Evolutionary conservation across 2,888 invertebrate genomes (phyloP), one percentile per base, ranked within the genome.

Genomic region (Liposcelis brunnea): DNA sequence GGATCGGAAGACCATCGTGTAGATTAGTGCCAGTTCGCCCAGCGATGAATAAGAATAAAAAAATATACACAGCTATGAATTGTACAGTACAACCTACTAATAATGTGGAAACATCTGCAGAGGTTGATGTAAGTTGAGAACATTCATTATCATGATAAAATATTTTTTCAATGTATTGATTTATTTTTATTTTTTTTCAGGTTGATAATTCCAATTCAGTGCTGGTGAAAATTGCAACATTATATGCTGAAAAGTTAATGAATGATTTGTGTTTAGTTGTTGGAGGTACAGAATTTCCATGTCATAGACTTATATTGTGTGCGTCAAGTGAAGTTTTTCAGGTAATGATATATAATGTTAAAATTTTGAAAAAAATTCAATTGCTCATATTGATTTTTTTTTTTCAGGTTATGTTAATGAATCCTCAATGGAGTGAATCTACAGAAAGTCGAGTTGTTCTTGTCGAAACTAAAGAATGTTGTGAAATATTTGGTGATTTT

Each of bases 311-410:
- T 6, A 90, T 94, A 55, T 70, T 94, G 3, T 90, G 90, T 64
- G 87, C 90, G 46, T 87, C 85, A 53, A 91, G 91, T 63, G 93
- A 93, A 67, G 93, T 94, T 40, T 93, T 94, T 61, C 87, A 89
- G 70, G 89, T 86, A 63, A 55, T 48, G 51, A 12, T 12, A 12
- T 15, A n/a, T 45, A 31, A 7, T 31, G 21, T 43, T 34, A 43
- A n/a, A n/a, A n/a, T n/a, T n/a, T n/a, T n/a, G n/a, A n/a, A n/a
- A n/a, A n/a, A n/a, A n/a, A 6, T 14, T 44, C 10, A 15, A 2
- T 33, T 46, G 19, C 46, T 31, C 6, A 21, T 26, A 2, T 2
- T 16, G 33, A 8, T 45, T 47, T 43, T 44, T 43, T 40, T 50
- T 49, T 55, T 60, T n/a, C 51, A 83, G 80, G 81, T 83, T n/a